Evolutionary conservation across 2,888 invertebrate species (phyloP).

Genomic region (Hydropsyche betteni): DNA sequence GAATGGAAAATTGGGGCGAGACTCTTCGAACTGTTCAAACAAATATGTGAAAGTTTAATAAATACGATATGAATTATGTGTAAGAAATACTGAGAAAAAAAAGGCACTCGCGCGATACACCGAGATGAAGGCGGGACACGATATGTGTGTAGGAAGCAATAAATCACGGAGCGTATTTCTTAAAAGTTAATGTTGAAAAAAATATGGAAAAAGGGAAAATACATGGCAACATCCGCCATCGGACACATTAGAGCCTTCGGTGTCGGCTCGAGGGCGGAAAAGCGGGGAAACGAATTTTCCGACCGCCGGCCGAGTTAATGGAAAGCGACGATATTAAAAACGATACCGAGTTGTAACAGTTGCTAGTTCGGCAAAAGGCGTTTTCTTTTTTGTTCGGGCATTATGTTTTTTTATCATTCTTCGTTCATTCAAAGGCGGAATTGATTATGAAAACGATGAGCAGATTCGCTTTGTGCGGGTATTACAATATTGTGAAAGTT

Average conservation of each 20-base stretch:
- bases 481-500: too few species aligned
- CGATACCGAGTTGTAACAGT: not conserved
- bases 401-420: too few species aligned
- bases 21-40: constrained; percentile 85
- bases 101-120: constrained; percentile 36
- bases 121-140: not conserved
- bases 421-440: too few species aligned
- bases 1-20: constrained; percentile 94
- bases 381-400: too few species aligned
- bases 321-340: constrained; percentile 27
- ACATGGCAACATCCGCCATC: constrained; percentile 6
- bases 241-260: constrained; percentile 29
- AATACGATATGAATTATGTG: constrained; percentile 16
- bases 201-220: not conserved
- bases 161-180: constrained; percentile 33
- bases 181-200: constrained; percentile 34
- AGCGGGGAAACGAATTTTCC: constrained; percentile 3
- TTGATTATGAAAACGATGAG: too few species aligned
- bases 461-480: too few species aligned
- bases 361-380: not conserved
- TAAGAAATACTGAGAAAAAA: constrained; percentile 36
- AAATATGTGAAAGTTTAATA: constrained; percentile 51
- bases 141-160: constrained; percentile 17
- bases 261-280: constrained; percentile 14
- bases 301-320: constrained; percentile 10